Evolutionary conservation across 2,888 invertebrate species (phyloP).

Genomic region (Encarsia formosa): DNA sequence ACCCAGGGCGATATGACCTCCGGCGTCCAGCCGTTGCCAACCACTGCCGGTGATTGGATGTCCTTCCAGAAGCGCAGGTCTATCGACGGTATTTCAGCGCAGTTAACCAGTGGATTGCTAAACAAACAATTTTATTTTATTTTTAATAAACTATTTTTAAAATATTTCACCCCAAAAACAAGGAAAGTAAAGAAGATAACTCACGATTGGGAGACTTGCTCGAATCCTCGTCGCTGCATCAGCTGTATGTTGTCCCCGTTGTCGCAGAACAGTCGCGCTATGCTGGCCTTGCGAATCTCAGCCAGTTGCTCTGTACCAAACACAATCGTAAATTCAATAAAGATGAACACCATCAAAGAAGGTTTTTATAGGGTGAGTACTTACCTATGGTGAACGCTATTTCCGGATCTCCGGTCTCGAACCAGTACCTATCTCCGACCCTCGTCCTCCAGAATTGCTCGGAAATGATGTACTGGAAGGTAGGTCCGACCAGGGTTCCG

Average conservation of each 20-base stretch:
- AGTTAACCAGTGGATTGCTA: conserved; percentile 66
- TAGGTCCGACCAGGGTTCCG: conserved; percentile 78
- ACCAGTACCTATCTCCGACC: conserved; percentile 84
- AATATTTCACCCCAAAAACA: background rate
- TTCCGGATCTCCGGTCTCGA: conserved; percentile 64
- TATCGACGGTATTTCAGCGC: conserved; percentile 61
- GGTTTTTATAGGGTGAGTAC: background rate
- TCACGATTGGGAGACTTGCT: conserved; percentile 60
- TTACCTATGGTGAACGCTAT: conserved; percentile 64
- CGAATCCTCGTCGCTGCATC: conserved; percentile 53
- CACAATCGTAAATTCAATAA: background rate
- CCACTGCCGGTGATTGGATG: conserved; percentile 3
- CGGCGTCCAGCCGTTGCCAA: background rate
- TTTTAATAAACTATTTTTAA: too few species aligned
- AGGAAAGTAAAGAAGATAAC: conserved; percentile 31
- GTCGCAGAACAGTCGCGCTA: conserved; percentile 76
- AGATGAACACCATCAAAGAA: background rate
- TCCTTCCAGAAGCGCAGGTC: conserved; percentile 63
- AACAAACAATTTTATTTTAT: conserved; percentile 22
- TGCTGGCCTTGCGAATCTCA: conserved; percentile 72
- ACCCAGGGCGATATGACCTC: background rate
- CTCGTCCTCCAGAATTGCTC: conserved; percentile 84
- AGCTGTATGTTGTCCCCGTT: conserved; percentile 59
- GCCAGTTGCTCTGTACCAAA: conserved; percentile 59
- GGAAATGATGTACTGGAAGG: conserved; percentile 81